Percentiles rank a stretch among this genome's conserved stretches.
These are phyloP conservation scores for Neomonachus schauinslandi DNA, from an alignment of 2,113 vertebrate genomes.

Conservation along the genomic window DNA sequence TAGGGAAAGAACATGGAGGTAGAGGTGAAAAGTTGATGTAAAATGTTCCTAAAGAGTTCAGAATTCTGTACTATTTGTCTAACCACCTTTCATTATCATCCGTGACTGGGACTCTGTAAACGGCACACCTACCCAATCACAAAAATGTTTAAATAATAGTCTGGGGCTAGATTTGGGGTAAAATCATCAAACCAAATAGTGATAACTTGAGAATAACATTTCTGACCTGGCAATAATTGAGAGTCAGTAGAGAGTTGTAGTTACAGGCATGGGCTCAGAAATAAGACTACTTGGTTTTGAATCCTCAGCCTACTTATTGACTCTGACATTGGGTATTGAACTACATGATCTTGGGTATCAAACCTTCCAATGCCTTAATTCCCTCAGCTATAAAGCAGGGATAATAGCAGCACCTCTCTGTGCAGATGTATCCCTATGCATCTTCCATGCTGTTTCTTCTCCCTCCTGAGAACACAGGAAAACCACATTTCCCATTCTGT, in stretches of 20 bases:
- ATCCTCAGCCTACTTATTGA: not conserved
- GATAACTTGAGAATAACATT: not conserved
- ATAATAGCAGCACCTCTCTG: not conserved
- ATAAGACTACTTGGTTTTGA: not conserved
- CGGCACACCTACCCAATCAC: not conserved
- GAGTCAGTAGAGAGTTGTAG: not conserved
- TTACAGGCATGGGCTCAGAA: not conserved
- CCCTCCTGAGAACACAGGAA: not conserved
- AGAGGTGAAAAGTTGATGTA: not conserved
- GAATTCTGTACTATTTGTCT: not conserved
- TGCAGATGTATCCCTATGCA: not conserved
- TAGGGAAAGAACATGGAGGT: not conserved
- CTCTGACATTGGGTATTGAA: not conserved
- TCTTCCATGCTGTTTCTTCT: not conserved
- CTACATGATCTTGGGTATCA: not conserved
- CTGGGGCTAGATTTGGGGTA: not conserved
- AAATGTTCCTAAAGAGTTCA: not conserved
- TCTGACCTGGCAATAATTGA: not conserved
- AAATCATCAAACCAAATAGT: not conserved
- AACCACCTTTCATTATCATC: not conserved
- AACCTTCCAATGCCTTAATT: not conserved
- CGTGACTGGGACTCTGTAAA: not conserved
- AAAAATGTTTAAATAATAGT: slow-evolving; percentile 26
- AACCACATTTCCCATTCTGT: not conserved
- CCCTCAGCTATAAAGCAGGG: not conserved